Base-by-base conservation (phyloP, 1,140 invertebrate genomes). In the Drosophila busckii region DNA sequence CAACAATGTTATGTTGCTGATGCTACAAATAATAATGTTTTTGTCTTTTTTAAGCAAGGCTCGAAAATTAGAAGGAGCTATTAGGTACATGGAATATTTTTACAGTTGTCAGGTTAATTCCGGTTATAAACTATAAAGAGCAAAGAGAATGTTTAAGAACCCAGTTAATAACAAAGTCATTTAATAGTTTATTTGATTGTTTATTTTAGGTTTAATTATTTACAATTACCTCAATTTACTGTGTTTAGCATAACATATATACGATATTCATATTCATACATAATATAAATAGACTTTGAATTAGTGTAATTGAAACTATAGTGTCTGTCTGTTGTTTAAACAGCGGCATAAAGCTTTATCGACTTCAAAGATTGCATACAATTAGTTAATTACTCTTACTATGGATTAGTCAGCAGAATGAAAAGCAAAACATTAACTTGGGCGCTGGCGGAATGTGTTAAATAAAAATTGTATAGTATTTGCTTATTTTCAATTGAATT, bases 151-250 rank as follows among this genome's bases (percentile, higher is more conserved):
- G n/a, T n/a, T n/a, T n/a, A n/a, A n/a, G n/a, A n/a, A n/a, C n/a
- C n/a, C n/a, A n/a, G n/a, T n/a, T n/a, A n/a, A n/a, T n/a, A n/a
- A n/a, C n/a, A n/a, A n/a, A n/a, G n/a, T n/a, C n/a, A n/a, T n/a
- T n/a, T n/a, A n/a, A n/a, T n/a, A n/a, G n/a, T 31, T 42, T 38
- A 38, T 52, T 52, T 42, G 13, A n/a, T 63, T 71, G 37, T 78
- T 54, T 71, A 67, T 66, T 52, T 80, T 41, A 59, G 52, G 45
- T 49, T 68, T 54, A 58, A 64, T 75, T 78, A 78, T 78, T 78
- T 78, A 78, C 73, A 78, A 32, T 68, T 66, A 45, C 71, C 71
- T n/a, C n/a, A n/a, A n/a, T n/a, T n/a, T n/a, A n/a, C n/a, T n/a
- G n/a, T n/a, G 45, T 56, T 71, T 80, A 23, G 49, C 45, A 68